Evolutionary conservation across 2,888 invertebrate species (phyloP), one percentile per base, ranked within the genome.

Genomic region (Ennomos fuscantarius): DNA sequence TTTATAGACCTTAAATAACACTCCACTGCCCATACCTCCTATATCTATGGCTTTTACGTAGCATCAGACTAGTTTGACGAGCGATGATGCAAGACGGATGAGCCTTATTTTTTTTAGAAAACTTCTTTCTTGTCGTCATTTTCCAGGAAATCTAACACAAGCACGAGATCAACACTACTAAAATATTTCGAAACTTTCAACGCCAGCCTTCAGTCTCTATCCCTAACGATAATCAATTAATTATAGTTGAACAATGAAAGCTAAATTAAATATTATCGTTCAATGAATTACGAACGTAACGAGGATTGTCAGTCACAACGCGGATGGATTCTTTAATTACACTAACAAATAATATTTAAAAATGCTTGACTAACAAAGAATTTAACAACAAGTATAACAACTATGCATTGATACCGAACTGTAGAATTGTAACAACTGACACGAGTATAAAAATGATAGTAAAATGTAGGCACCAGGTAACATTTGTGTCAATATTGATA

Each of bases 41-140:
- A 36, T 53, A 50, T 58, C 62, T 73, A 34, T 64, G 69, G 60
- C 70, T 73, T 60, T 70, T 79, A 51, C 78, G 78, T 51, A 70
- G 70, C 37, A 69, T 54, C n/a, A 73, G 55, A 41, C 60, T 56
- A 13, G 72, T 70, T 34, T 70, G 73, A 15, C 68, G 63, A 9
- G 63, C 62, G 42, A 78, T 73, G 39, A 71, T 60, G 45, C 65
- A 74, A 32, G 68, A 63, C 0, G 75, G 69, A 43, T 66, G 50
- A 33, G 57, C 39, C 35, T 41, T 53, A 34, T 36, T 53, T 59
- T 70, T 78, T 44, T 55, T 71, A 1, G 53, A 46, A 34, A 67
- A 35, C 53, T 67, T 73, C 33, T 42, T 64, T 35, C 53, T 72
- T 2, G 65, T 55, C 79, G 78, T 79, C 5, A 24, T 24, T 24